Evolutionary conservation across 2,888 invertebrate genomes (phyloP).

Genomic region (Mythimna loreyi): DNA sequence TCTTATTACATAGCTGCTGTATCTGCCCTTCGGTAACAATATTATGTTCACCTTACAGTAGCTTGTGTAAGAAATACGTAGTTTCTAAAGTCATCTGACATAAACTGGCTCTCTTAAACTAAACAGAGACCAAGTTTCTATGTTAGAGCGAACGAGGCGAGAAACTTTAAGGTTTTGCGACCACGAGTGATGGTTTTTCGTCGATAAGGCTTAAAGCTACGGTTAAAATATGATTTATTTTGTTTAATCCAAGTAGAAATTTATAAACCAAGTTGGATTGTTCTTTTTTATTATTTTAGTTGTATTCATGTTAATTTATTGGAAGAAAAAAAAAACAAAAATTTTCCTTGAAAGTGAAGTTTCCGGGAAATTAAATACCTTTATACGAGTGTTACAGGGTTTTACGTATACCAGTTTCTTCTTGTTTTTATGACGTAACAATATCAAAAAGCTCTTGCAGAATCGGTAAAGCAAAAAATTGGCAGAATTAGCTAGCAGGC

Average conservation of each 20-base stretch:
- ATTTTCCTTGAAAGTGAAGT: neutral
- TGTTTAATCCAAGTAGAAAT: constrained; percentile 52
- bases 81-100: constrained; percentile 81
- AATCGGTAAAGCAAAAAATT: no score
- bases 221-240: constrained; percentile 63
- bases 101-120: constrained; percentile 82
- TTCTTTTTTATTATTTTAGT: constrained; percentile 25
- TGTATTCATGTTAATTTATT: constrained; percentile 29
- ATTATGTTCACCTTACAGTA: constrained; percentile 70
- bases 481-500: no score
- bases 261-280: constrained; percentile 40
- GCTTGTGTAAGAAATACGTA: constrained; percentile 74
- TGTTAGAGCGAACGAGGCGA: constrained; percentile 67
- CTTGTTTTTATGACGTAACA: no score
- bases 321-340: neutral
- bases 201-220: constrained; percentile 63
- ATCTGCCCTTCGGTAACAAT: constrained; percentile 50
- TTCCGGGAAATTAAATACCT: neutral
- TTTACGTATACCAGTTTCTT: no score
- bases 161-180: constrained; percentile 74
- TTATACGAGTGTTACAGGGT: no score
- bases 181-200: constrained; percentile 65
- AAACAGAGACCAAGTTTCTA: constrained; percentile 82
- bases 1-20: constrained; percentile 33
- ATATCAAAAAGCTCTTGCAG: no score